Conservation (phyloP, 2,797 vertebrate genomes). For the Coluber constrictor region DNA sequence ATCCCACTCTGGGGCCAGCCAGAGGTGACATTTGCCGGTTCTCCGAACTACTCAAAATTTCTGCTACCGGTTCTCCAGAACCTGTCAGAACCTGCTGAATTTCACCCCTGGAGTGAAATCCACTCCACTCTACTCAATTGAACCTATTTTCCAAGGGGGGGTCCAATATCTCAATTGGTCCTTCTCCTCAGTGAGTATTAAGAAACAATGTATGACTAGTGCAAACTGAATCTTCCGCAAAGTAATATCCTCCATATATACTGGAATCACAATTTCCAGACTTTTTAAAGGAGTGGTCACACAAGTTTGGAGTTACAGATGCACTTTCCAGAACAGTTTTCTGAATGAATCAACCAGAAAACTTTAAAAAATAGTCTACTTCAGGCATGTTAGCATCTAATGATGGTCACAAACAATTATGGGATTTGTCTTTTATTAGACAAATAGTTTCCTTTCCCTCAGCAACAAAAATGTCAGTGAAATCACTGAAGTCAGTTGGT, state of each 20-base stretch:
- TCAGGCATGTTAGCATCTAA: background rate
- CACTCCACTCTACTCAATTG: background rate
- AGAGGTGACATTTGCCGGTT: no score
- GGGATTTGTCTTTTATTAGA: background rate
- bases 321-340: conserved; percentile 23
- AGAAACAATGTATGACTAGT: background rate
- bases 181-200: background rate
- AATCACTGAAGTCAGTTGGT: background rate
- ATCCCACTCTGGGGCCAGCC: no score
- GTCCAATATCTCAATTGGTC: background rate
- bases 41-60: no score
- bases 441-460: background rate
- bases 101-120: no score
- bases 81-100: no score
- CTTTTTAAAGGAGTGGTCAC: background rate
- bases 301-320: background rate
- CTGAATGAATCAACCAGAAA: background rate
- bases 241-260: background rate
- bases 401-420: background rate
- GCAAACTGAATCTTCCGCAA: background rate
- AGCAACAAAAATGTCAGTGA: background rate
- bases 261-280: background rate
- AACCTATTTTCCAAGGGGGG: background rate
- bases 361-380: background rate
- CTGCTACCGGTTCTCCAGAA: no score